Evolutionary conservation across 2,888 invertebrate genomes (phyloP), one percentile per base, ranked within the genome.

Genomic region (Himalopsyche anomala): DNA sequence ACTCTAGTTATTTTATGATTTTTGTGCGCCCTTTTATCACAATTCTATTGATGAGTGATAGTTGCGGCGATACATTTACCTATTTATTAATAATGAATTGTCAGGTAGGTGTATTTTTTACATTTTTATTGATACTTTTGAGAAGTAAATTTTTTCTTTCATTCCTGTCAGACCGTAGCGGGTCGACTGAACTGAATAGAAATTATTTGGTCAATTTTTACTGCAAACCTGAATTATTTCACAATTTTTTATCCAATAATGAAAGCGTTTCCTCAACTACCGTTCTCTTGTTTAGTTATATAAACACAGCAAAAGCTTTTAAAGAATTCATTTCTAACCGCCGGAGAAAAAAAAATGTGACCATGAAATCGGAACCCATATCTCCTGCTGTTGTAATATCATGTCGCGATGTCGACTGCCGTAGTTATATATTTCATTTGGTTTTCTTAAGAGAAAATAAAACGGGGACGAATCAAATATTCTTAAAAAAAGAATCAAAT

Each of bases 1-100:
- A n/a, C 45, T 19, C 28, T 17, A 45, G 28, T 42, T 45, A 19
- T 42, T 15, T 45, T n/a, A 51, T 80, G n/a, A 80, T 80, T 51
- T n/a, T 19, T 51, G 4, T 80, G 40, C 4, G 40, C 17, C 28
- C 51, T 45, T 42, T 15, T 19, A 19, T 80, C 42, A 42, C 17
- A 42, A 80, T 80, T n/a, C 42, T 42, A 45, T 80, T 42, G 36
- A 74, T 36, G 36, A 74, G 36, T 15, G 36, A 51, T 15, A 12
- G 51, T 15, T 51, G 74, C 38, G 36, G 15, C 74, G 12, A 36
- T 38, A 36, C 15, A 38, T 74, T 36, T 4, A 36, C 12, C 74
- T 74, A 74, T 74, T 74, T 74, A 15, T 74, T 74, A 74, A 74
- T 74, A 74, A 74, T 36, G 19, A 15, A 74, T 62, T 19, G 19